These are phyloP conservation scores for Chlamydotis undulata DNA, from an alignment of 2,113 vertebrate species.

Conservation along the genomic window DNA sequence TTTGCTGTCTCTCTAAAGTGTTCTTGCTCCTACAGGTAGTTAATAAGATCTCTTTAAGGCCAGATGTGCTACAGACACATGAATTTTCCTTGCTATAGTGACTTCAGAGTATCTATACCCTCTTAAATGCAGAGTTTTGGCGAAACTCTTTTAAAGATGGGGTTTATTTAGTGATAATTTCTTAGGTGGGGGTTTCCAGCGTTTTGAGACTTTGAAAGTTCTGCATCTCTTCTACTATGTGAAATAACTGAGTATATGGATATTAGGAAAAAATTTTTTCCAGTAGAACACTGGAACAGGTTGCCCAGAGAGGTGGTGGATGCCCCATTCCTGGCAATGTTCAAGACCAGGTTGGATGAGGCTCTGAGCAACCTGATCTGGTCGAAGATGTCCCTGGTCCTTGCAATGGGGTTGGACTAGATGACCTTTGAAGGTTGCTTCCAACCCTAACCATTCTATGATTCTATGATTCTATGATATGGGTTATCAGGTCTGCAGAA, in stretches of 20 bases:
- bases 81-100: background rate
- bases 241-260: background rate
- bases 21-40: background rate
- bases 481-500: background rate
- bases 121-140: background rate
- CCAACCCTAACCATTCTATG: too few relatives aligned
- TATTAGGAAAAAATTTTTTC: too few relatives aligned
- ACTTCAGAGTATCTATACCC: background rate
- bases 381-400: too few relatives aligned
- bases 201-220: background rate
- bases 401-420: too few relatives aligned
- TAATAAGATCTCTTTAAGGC: background rate
- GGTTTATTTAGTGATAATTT: background rate
- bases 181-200: background rate
- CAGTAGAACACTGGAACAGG: too few relatives aligned
- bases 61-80: background rate
- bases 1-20: background rate
- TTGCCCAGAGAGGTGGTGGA: too few relatives aligned
- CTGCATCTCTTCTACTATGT: background rate
- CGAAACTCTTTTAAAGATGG: background rate
- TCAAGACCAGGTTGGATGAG: too few relatives aligned
- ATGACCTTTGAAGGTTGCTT: too few relatives aligned
- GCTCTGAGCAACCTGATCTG: too few relatives aligned
- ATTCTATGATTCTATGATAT: too few relatives aligned
- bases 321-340: too few relatives aligned